Conservation (phyloP, 2,113 vertebrate genomes). For the Pachypanchax playfairii region DNA sequence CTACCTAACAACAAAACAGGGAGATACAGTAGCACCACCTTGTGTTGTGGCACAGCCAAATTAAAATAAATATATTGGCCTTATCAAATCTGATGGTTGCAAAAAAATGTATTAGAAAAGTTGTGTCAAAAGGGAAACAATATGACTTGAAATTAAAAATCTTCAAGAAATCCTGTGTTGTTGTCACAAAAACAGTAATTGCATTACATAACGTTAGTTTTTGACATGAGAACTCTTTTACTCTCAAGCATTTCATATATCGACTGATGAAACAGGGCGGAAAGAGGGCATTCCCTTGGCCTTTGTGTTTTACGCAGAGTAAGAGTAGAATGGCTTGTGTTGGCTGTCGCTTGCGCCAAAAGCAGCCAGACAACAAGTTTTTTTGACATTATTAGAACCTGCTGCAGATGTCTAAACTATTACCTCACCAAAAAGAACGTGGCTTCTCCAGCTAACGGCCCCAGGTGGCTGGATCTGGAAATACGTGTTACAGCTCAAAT, state of each 20-base stretch:
- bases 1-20: conserved; percentile 21
- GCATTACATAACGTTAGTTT: conserved; percentile 2
- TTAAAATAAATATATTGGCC: conserved; percentile 28
- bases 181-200: not conserved
- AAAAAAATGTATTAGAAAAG: not conserved
- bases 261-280: conserved; percentile 46
- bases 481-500: too few relatives aligned
- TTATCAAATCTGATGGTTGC: not conserved
- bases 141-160: not conserved
- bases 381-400: conserved; percentile 79
- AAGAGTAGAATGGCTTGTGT: conserved; percentile 60
- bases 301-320: conserved; percentile 58
- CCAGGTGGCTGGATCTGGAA: conserved; percentile 69
- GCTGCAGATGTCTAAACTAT: conserved; percentile 77
- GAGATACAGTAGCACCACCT: conserved; percentile 76
- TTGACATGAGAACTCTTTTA: conserved; percentile 6
- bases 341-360: conserved; percentile 61
- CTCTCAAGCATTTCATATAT: conserved; percentile 39
- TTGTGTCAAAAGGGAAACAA: not conserved
- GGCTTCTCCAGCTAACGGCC: conserved; percentile 72
- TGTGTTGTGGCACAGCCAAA: conserved; percentile 65
- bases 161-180: not conserved
- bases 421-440: conserved; percentile 74
- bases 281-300: conserved; percentile 66
- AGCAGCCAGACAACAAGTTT: conserved; percentile 67